Percentiles rank a stretch among this genome's conserved stretches.
These are phyloP conservation scores for Campodea augens DNA, from an alignment of 1,140 invertebrate species.

Conservation along the genomic window DNA sequence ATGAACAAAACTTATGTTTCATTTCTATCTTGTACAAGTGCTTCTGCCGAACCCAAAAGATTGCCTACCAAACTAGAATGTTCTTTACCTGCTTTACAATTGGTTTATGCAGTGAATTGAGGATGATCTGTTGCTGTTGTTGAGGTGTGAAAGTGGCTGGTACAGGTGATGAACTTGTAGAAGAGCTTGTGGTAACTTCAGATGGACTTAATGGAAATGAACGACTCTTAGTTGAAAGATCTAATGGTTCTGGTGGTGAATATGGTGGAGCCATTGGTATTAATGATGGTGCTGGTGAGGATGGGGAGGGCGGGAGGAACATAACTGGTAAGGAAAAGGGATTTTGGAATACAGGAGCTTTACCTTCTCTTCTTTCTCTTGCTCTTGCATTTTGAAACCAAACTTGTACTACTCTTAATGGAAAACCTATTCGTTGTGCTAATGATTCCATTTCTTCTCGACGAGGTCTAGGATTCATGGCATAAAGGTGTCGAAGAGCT, in stretches of 20 bases:
- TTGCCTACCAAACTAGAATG: no score
- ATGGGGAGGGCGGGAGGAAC: neutral
- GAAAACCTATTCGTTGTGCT: slow-evolving; percentile 70
- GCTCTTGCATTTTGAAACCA: slow-evolving; percentile 98
- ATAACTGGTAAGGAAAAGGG: no score
- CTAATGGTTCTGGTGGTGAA: slow-evolving; percentile 43
- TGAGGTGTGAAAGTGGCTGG: neutral
- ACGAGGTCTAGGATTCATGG: slow-evolving; percentile 74
- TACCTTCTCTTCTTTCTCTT: slow-evolving; percentile 57
- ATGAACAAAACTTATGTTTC: no score
- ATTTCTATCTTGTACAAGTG: no score
- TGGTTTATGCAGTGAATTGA: no score
- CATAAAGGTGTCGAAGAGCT: slow-evolving; percentile 70
- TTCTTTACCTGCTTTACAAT: no score
- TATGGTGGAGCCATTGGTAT: neutral
- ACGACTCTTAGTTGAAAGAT: slow-evolving; percentile 70
- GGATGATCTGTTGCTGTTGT: no score
- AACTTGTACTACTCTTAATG: slow-evolving; percentile 79
- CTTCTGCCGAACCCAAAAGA: no score
- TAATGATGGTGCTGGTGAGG: slow-evolving; percentile 1
- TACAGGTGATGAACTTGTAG: no score
- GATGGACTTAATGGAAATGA: no score
- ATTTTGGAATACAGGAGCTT: no score
- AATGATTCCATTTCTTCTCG: slow-evolving; percentile 79
- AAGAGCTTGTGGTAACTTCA: no score